Conservation (phyloP, 2,888 invertebrate genomes). For the Vanessa cardui region DNA sequence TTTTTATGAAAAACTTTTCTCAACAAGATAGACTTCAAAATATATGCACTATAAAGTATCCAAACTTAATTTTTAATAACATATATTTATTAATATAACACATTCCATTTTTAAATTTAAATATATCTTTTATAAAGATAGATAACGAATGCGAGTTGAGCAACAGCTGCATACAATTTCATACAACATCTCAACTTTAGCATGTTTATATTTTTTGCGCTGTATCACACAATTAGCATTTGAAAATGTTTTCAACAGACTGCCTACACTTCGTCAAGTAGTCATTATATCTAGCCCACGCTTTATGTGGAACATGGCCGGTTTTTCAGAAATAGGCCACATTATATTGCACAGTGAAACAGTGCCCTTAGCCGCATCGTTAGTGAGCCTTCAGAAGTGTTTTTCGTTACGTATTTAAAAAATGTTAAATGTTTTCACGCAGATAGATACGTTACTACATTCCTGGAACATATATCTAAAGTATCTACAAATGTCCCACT, state of each 20-base stretch:
- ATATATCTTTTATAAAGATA: no score
- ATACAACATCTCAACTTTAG: neutral
- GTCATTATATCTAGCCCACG: slow-evolving; percentile 24
- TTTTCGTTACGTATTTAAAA: slow-evolving; percentile 22
- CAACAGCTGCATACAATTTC: no score
- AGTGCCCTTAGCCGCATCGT: slow-evolving; percentile 31
- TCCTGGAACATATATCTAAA: neutral
- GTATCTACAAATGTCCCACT: no score
- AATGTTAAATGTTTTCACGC: slow-evolving; percentile 15
- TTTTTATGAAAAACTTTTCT: no score
- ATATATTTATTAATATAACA: no score
- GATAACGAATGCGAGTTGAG: no score
- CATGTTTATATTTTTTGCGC: slow-evolving; percentile 5
- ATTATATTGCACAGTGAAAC: slow-evolving; percentile 22
- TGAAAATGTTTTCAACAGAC: slow-evolving; percentile 27
- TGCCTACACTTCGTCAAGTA: slow-evolving; percentile 25
- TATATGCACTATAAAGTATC: no score
- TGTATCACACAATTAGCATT: slow-evolving; percentile 31
- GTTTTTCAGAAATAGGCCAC: slow-evolving; percentile 30
- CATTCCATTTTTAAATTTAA: no score
- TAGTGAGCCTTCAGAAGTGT: slow-evolving; percentile 22
- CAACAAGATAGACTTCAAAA: no score
- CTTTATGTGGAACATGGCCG: slow-evolving; percentile 23
- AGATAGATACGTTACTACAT: slow-evolving; percentile 6
- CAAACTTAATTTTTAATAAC: no score